phyloP scores from a whole-genome alignment of 2,113 vertebrate genomes.

The Trogon surrucura region DNA sequence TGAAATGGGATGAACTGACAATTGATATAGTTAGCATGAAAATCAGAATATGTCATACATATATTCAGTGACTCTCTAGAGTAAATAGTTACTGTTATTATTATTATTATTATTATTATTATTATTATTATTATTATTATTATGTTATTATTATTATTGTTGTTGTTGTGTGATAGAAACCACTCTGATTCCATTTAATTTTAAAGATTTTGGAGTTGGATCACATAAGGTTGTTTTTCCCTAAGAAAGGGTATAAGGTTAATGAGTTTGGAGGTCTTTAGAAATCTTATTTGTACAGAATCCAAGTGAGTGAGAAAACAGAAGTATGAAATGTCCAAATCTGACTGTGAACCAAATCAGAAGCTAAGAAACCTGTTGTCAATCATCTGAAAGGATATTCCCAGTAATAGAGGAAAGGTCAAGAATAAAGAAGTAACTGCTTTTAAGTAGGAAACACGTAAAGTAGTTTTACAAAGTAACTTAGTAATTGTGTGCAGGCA shows the following conservation, averaged over 20 bases:
- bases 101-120: neutral
- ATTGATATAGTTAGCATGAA: neutral
- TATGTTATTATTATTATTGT: neutral
- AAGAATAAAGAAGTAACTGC: neutral
- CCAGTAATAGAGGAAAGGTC: neutral
- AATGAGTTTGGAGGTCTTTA: neutral
- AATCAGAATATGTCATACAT: neutral
- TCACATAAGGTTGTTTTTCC: neutral
- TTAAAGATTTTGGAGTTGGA: neutral
- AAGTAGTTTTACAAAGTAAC: slow-evolving; percentile 4
- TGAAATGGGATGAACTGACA: neutral
- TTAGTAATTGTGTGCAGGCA: slow-evolving; percentile 6
- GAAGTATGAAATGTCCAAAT: neutral
- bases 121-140: neutral
- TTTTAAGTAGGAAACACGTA: neutral
- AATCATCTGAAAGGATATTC: neutral
- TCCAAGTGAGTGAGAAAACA: neutral
- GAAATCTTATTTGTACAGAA: neutral
- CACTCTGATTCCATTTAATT: neutral
- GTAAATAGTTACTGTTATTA: neutral
- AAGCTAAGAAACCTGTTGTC: neutral
- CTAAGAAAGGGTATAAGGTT: neutral
- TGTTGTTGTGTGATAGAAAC: neutral
- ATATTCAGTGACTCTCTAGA: neutral
- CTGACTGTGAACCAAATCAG: neutral